A percentile compares a stretch with the other conserved stretches of the same genome.
phyloP scores from a whole-genome alignment of 2,113 vertebrate species.

The Hylia prasina region DNA sequence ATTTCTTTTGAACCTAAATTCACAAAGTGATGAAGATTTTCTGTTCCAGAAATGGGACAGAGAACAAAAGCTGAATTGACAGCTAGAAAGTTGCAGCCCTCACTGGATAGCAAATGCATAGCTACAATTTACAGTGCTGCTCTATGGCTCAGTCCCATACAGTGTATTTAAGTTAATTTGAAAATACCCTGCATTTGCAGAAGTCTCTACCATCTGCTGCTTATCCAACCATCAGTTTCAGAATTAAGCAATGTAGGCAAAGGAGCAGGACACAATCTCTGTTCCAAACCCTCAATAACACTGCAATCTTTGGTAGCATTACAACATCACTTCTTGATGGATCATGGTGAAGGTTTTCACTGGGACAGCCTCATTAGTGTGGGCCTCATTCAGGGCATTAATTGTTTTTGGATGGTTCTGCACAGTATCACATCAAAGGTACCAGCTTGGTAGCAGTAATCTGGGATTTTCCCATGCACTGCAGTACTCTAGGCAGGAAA shows the following conservation, averaged over 20 bases:
- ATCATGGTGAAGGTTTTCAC: accelerated
- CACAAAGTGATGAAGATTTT: not conserved
- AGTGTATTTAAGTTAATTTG: not conserved
- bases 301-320: not conserved
- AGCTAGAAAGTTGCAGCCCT: not conserved
- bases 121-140: not conserved
- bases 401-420: not conserved
- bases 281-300: not conserved
- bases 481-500: not conserved
- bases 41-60: not conserved
- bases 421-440: not conserved
- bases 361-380: accelerated
- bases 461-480: not conserved
- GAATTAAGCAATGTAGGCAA: not conserved
- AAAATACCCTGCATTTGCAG: not conserved
- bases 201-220: conserved; percentile 5
- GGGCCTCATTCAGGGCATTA: not conserved
- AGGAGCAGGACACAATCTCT: not conserved
- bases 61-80: not conserved
- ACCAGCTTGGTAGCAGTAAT: not conserved
- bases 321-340: not conserved
- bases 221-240: not conserved
- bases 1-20: not conserved
- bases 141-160: not conserved
- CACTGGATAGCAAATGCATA: not conserved